Conservation (phyloP, 2,888 invertebrate species). For the Lissocephala sabroskyi region DNA sequence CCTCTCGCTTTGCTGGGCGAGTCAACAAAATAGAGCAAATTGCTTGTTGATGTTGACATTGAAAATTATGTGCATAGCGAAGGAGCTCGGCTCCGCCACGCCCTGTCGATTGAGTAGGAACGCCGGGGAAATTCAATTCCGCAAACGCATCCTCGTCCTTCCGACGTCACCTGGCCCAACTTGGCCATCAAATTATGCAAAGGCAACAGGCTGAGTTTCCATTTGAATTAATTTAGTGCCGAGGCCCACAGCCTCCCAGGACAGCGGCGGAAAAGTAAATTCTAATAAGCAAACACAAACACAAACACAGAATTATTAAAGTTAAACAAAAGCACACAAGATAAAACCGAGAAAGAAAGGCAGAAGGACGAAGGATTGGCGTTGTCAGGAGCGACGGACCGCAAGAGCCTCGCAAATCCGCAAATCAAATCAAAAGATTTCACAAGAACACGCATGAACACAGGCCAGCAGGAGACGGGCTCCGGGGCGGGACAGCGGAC, state of each 20-base stretch:
- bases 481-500: background rate
- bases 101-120: background rate
- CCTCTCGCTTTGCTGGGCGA: conserved; percentile 2
- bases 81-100: no score
- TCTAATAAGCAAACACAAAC: conserved; percentile 48
- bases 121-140: conserved; percentile 21
- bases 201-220: conserved; percentile 11
- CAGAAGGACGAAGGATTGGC: background rate
- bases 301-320: conserved; percentile 52
- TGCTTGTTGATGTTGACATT: conserved; percentile 31
- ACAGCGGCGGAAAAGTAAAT: conserved; percentile 31
- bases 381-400: background rate
- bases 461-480: conserved; percentile 11
- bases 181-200: conserved; percentile 29
- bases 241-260: conserved; percentile 11
- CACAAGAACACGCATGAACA: conserved; percentile 44
- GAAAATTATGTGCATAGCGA: conserved; percentile 20
- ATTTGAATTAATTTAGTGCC: conserved; percentile 32
- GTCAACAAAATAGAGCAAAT: conserved; percentile 31
- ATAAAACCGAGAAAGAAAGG: background rate
- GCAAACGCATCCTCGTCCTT: no score
- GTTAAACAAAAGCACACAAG: conserved; percentile 16
- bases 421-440: conserved; percentile 60
- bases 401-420: conserved; percentile 28
- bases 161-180: no score